Evolutionary conservation across 2,113 vertebrate species (phyloP).

Genomic region (Orthonyx spaldingii): DNA sequence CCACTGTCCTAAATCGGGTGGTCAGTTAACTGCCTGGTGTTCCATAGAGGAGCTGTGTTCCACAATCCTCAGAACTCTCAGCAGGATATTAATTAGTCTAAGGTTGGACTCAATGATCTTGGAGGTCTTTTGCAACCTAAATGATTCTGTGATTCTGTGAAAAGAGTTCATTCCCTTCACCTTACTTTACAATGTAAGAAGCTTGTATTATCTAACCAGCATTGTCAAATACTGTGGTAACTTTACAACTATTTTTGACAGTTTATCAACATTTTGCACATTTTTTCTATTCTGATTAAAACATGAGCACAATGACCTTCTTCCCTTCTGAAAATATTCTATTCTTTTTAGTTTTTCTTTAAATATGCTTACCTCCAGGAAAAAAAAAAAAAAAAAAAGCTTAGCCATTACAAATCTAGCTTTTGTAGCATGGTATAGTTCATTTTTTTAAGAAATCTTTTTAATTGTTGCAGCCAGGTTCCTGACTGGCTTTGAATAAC

Average conservation of each 20-base stretch:
- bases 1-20: background rate
- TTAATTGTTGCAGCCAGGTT: background rate
- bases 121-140: background rate
- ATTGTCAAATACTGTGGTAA: background rate
- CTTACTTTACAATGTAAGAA: background rate
- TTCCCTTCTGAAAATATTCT: background rate
- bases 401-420: background rate
- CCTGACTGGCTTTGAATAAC: background rate
- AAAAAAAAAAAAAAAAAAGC: background rate
- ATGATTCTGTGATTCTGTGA: background rate
- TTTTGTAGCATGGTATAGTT: background rate
- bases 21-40: rapidly evolving
- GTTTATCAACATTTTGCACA: background rate
- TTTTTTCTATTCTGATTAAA: background rate
- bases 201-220: background rate
- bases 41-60: background rate
- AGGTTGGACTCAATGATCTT: rapidly evolving
- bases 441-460: background rate
- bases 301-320: background rate
- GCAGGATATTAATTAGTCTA: background rate
- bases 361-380: background rate
- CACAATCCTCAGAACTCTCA: background rate
- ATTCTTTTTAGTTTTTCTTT: background rate
- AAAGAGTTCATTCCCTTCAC: background rate
- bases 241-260: background rate